Percentiles rank a stretch among this genome's conserved stretches.
Evolutionary conservation across 2,888 invertebrate species (phyloP).

Genomic region (Chrysomela aeneicollis): DNA sequence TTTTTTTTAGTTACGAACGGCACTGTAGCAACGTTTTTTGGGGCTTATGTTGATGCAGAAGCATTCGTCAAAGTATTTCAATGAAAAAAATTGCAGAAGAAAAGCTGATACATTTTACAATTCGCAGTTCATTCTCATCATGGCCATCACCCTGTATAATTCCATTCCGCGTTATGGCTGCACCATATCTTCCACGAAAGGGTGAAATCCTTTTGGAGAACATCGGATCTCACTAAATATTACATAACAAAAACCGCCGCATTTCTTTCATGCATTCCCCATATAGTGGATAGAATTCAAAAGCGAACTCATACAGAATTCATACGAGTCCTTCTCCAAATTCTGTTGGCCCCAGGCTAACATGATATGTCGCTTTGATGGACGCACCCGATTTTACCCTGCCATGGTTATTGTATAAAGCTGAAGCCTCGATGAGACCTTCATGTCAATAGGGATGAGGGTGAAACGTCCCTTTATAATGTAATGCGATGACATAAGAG

Average conservation of each 20-base stretch:
- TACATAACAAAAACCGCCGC: background rate
- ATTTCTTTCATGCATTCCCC: background rate
- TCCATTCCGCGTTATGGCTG: too few relatives aligned
- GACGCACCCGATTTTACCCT: slow-evolving; percentile 9
- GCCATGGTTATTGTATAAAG: background rate
- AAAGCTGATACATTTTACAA: too few relatives aligned
- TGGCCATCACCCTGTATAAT: too few relatives aligned
- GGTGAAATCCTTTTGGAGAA: background rate
- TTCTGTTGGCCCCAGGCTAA: slow-evolving; percentile 17
- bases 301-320: background rate
- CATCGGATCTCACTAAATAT: background rate
- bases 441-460: background rate
- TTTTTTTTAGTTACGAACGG: too few relatives aligned
- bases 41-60: too few relatives aligned
- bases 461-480: slow-evolving; percentile 5
- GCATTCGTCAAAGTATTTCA: too few relatives aligned
- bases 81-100: too few relatives aligned
- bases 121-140: too few relatives aligned
- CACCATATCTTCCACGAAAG: too few relatives aligned
- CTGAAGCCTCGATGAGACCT: background rate
- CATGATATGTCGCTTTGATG: slow-evolving; percentile 24
- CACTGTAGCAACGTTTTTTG: too few relatives aligned
- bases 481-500: slow-evolving; percentile 3
- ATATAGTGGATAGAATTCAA: background rate
- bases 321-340: background rate